Percentiles rank a stretch among this genome's conserved stretches.
phyloP scores from a whole-genome alignment of 1,140 invertebrate species.

The Drosophila subobscura region DNA sequence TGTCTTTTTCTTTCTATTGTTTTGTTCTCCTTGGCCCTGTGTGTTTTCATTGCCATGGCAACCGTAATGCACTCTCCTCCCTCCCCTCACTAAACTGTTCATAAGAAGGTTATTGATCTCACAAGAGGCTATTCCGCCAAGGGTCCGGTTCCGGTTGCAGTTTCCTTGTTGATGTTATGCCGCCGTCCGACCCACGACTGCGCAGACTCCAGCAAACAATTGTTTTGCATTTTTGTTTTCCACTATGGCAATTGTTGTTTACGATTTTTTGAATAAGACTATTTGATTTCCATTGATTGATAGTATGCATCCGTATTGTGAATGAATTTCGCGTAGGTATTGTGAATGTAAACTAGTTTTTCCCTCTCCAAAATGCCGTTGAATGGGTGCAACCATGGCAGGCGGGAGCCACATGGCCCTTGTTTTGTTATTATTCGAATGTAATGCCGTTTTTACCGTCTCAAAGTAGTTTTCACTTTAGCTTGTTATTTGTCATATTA shows the following conservation, averaged over 20 bases:
- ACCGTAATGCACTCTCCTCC: conserved; percentile 12
- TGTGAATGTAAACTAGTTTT: conserved; percentile 13
- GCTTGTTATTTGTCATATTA: not conserved
- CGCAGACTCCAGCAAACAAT: conserved; percentile 66
- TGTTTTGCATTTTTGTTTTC: conserved; percentile 50
- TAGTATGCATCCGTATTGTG: conserved; percentile 1
- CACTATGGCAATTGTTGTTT: conserved; percentile 32
- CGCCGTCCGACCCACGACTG: conserved; percentile 27
- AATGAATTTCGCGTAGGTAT: conserved; percentile 3
- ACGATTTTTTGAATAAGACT: conserved; percentile 32
- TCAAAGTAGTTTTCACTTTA: not conserved
- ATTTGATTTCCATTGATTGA: conserved; percentile 27
- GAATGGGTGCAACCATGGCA: too few species aligned
- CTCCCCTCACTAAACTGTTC: conserved; percentile 7
- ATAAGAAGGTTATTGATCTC: conserved; percentile 72
- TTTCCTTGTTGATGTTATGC: conserved; percentile 68
- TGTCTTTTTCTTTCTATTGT: conserved; percentile 5
- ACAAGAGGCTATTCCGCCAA: conserved; percentile 9
- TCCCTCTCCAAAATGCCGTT: not conserved
- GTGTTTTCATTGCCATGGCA: conserved; percentile 46
- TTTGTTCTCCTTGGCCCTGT: conserved; percentile 9
- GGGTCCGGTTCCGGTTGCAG: conserved; percentile 25
- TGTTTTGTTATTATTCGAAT: not conserved
- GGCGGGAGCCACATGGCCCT: not conserved
- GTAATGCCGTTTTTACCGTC: not conserved